These are phyloP conservation scores for Phengaris arion DNA, from an alignment of 2,888 invertebrate species.

Conservation along the genomic window DNA sequence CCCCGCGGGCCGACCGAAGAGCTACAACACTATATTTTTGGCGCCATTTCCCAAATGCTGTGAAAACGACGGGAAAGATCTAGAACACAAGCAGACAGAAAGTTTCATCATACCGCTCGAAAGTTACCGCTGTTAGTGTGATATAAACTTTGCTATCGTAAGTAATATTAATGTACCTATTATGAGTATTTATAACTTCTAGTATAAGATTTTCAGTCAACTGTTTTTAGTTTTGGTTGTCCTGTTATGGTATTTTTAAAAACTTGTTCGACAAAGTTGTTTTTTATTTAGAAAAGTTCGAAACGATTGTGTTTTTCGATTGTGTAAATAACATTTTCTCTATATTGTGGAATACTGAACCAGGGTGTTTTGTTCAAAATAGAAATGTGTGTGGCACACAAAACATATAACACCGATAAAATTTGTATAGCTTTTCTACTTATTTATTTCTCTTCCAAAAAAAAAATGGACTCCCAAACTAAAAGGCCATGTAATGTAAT, in stretches of 20 bases:
- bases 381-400: not conserved
- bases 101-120: conserved; percentile 59
- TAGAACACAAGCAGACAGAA: conserved; percentile 56
- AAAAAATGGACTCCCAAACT: too few species aligned
- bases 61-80: conserved; percentile 54
- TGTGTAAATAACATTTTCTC: not conserved
- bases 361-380: not conserved
- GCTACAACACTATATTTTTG: conserved; percentile 62
- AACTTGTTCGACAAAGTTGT: not conserved
- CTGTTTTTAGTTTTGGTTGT: not conserved
- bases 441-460: too few species aligned
- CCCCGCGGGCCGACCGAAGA: conserved; percentile 51
- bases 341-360: not conserved
- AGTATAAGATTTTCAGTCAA: too few species aligned
- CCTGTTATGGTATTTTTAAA: not conserved
- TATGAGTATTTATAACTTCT: not conserved
- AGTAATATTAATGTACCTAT: not conserved
- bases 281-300: not conserved
- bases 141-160: not conserved
- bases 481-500: too few species aligned
- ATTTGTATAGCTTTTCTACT: not conserved
- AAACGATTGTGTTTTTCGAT: not conserved
- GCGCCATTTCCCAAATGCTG: conserved; percentile 71
- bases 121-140: conserved; percentile 41
- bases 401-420: not conserved